These are phyloP conservation scores for Aphidius colemani DNA, from an alignment of 2,888 invertebrate genomes.

Conservation along the genomic window DNA sequence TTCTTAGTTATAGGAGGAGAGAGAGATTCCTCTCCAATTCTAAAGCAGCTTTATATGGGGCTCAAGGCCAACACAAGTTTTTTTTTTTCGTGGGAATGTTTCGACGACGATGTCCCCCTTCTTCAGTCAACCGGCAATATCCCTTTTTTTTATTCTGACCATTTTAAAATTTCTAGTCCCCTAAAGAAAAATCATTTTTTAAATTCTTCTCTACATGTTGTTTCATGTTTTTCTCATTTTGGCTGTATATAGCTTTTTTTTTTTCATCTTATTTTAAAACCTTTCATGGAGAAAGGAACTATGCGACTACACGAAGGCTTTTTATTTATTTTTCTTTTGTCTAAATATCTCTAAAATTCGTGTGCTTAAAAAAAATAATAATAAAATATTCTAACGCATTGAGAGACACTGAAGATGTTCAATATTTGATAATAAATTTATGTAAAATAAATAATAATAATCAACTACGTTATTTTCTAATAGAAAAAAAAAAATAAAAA, in stretches of 20 bases:
- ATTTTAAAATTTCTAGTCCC: not conserved
- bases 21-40: conserved; percentile 9
- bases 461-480: not conserved
- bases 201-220: too few species aligned
- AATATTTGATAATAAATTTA: not conserved
- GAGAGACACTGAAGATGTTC: too few species aligned
- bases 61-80: conserved; percentile 41
- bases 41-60: conserved; percentile 27
- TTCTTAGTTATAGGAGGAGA: not conserved
- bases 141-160: conserved; percentile 15
- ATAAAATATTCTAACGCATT: not conserved
- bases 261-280: too few species aligned
- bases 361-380: not conserved
- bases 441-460: conserved; percentile 17
- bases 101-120: conserved; percentile 26
- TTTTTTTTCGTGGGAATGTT: conserved; percentile 44
- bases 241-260: too few species aligned
- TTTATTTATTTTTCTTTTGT: too few species aligned
- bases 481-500: conserved; percentile 30
- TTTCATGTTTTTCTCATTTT: too few species aligned
- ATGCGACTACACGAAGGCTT: too few species aligned
- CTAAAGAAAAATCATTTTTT: too few species aligned
- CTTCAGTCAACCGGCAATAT: not conserved
- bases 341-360: too few species aligned
- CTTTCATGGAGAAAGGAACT: too few species aligned